These are phyloP conservation scores for Idris sp. DNA, from an alignment of 1,140 invertebrate species.

Conservation along the genomic window DNA sequence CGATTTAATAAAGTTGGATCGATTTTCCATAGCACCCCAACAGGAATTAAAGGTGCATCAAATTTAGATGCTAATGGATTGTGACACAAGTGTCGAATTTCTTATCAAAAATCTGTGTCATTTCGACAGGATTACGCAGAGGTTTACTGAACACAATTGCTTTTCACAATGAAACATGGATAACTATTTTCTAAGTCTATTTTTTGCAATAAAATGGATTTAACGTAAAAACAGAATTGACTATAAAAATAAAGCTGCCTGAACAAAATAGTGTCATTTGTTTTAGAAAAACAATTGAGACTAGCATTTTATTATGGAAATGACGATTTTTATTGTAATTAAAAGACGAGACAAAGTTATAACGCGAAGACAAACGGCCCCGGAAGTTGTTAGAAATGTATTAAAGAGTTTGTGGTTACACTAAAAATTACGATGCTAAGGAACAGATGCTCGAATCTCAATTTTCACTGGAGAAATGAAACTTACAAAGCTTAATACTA, in stretches of 20 bases:
- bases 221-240: no score
- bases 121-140: constrained; percentile 24
- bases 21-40: no score
- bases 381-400: constrained; percentile 13
- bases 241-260: no score
- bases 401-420: constrained; percentile 57
- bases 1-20: constrained; percentile 39
- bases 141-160: no score
- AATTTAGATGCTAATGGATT: constrained; percentile 24
- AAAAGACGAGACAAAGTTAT: constrained; percentile 31
- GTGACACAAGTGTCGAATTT: constrained; percentile 42
- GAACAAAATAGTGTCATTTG: no score
- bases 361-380: constrained; percentile 17
- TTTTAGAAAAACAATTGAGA: no score
- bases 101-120: constrained; percentile 43
- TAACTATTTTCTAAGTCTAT: no score
- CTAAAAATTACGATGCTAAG: constrained; percentile 61
- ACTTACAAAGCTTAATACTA: constrained; percentile 66
- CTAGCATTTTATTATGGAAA: no score
- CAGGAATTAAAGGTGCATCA: constrained; percentile 21
- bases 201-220: no score
- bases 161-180: no score
- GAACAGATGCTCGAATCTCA: constrained; percentile 64
- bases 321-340: constrained; percentile 12
- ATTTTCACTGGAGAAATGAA: constrained; percentile 64